phyloP scores from a whole-genome alignment of 2,113 vertebrate genomes.

The Sinocyclocheilus anophthalmus region DNA sequence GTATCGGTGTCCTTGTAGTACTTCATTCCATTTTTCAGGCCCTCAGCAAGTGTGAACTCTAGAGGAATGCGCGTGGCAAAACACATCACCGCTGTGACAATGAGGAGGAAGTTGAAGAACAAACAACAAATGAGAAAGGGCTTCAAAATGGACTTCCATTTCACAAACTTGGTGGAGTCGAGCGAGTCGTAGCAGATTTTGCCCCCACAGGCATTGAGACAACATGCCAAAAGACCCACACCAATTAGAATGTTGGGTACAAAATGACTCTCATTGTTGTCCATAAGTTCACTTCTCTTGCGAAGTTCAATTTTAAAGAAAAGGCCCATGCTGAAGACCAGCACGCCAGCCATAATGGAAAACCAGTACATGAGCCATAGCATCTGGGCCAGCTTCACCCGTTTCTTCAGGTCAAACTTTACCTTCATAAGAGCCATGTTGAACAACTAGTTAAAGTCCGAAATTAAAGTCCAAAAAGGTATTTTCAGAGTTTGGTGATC shows the following conservation, averaged over 20 bases:
- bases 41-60: slow-evolving; percentile 84
- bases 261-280: slow-evolving; percentile 95
- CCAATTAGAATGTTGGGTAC: slow-evolving; percentile 92
- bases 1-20: slow-evolving; percentile 97
- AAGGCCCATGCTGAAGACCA: slow-evolving; percentile 90
- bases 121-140: slow-evolving; percentile 82
- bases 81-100: slow-evolving; percentile 83
- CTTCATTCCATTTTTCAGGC: slow-evolving; percentile 70
- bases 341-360: slow-evolving; percentile 87
- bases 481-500: no score
- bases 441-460: slow-evolving; percentile 8
- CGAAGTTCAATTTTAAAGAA: slow-evolving; percentile 96
- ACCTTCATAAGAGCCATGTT: slow-evolving; percentile 91
- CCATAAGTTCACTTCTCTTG: slow-evolving; percentile 96
- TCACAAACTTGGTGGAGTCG: slow-evolving; percentile 86
- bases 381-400: slow-evolving; percentile 93
- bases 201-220: slow-evolving; percentile 87
- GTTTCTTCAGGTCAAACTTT: slow-evolving; percentile 91
- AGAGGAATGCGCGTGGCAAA: slow-evolving; percentile 87
- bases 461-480: not conserved
- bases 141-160: slow-evolving; percentile 90
- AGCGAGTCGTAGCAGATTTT: slow-evolving; percentile 96
- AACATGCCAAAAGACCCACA: slow-evolving; percentile 84
- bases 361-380: slow-evolving; percentile 99
- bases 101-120: slow-evolving; percentile 78